Conservation (phyloP, 2,113 vertebrate species). For the Monopterus albus region DNA sequence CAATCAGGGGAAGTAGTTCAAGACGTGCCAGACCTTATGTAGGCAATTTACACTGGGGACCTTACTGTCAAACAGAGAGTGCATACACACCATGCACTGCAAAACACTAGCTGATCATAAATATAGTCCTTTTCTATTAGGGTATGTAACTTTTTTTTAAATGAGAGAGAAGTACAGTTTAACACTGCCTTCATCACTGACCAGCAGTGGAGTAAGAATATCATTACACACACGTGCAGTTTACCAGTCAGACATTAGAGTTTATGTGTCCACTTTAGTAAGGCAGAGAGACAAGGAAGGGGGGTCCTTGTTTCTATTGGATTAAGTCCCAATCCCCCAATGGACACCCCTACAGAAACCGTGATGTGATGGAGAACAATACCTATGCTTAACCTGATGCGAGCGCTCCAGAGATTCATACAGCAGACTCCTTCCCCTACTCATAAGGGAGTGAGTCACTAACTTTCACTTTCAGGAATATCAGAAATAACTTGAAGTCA, state of each 20-base stretch:
- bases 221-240: conserved; percentile 11
- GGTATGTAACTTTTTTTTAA: not conserved
- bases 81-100: not conserved
- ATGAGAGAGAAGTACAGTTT: not conserved
- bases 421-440: not conserved
- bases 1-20: conserved; percentile 69
- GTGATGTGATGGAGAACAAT: not conserved
- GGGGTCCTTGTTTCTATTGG: conserved; percentile 9
- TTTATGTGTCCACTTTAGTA: not conserved
- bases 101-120: not conserved
- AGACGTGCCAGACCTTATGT: conserved; percentile 69
- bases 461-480: conserved; percentile 64
- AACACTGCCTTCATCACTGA: not conserved
- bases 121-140: not conserved
- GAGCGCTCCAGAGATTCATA: conserved; percentile 29
- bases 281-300: not conserved
- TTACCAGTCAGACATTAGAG: conserved; percentile 29
- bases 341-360: conserved; percentile 15
- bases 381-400: conserved; percentile 36
- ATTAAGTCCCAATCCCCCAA: conserved; percentile 21
- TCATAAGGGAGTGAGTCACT: conserved; percentile 11
- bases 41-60: conserved; percentile 48
- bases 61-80: conserved; percentile 28
- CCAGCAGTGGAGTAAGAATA: conserved; percentile 15
- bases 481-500: conserved; percentile 41